Conservation (phyloP, 2,113 vertebrate species). For the Noturus placidus region DNA sequence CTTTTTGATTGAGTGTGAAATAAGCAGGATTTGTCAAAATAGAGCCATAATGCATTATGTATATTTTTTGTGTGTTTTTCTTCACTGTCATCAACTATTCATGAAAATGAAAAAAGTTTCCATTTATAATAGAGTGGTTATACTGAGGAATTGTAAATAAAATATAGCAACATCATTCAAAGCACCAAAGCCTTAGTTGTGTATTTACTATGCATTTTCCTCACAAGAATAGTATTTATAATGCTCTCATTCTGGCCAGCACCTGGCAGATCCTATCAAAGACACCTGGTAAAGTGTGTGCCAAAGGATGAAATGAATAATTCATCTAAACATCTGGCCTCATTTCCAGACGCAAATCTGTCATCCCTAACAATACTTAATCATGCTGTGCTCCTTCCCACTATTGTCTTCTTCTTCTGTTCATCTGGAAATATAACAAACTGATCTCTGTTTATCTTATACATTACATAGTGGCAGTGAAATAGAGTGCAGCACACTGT, state of each 20-base stretch:
- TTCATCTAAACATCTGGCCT: slow-evolving; percentile 69
- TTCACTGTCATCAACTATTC: not conserved
- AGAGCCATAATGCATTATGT: not conserved
- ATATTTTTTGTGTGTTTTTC: not conserved
- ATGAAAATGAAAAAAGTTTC: not conserved
- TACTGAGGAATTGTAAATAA: not conserved
- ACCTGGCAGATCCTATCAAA: slow-evolving; percentile 59
- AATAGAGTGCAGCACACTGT: not conserved
- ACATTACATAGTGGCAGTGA: not conserved
- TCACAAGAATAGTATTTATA: not conserved
- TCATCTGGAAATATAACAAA: not conserved
- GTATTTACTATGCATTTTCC: not conserved
- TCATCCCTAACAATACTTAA: not conserved
- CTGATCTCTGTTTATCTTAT: not conserved
- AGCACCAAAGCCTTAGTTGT: not conserved
- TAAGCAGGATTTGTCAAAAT: not conserved
- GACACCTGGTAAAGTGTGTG: slow-evolving; percentile 53
- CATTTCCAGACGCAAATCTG: slow-evolving; percentile 46
- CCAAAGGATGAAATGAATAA: slow-evolving; percentile 67
- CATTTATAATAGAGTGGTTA: not conserved
- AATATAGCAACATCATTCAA: not conserved
- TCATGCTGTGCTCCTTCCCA: not conserved
- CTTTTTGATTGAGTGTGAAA: not conserved
- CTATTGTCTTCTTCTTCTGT: not conserved
- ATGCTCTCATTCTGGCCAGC: slow-evolving; percentile 42